Evolutionary conservation across 2,113 vertebrate genomes (phyloP).

Genomic region (Trichechus manatus): DNA sequence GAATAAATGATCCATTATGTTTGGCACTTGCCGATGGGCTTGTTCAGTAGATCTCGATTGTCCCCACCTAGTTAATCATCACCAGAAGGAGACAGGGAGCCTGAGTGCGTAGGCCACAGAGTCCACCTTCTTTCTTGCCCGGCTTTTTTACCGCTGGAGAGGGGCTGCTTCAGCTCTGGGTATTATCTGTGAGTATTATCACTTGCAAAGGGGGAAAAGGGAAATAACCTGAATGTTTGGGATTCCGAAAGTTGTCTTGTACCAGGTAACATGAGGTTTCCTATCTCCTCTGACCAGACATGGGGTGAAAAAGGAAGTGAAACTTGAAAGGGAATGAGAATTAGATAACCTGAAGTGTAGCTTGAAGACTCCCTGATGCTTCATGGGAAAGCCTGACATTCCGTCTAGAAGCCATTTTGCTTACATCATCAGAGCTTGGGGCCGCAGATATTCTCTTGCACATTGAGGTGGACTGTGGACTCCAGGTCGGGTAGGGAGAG

Average conservation of each 20-base stretch:
- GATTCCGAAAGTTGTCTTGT: slow-evolving; percentile 69
- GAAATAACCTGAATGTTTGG: slow-evolving; percentile 59
- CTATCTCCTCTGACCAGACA: slow-evolving; percentile 24
- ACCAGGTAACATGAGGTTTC: slow-evolving; percentile 22
- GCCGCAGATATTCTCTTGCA: neutral
- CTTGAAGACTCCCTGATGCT: neutral
- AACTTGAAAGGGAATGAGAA: neutral
- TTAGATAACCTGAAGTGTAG: neutral
- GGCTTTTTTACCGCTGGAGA: neutral
- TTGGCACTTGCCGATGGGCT: too few relatives aligned
- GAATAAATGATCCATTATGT: neutral
- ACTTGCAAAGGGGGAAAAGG: neutral
- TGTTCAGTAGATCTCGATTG: accelerated
- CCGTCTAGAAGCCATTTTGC: neutral
- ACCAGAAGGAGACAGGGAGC: neutral
- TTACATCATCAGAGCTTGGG: neutral
- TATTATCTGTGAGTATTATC: neutral
- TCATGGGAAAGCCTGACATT: neutral
- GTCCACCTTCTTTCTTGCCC: neutral
- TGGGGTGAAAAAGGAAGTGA: neutral
- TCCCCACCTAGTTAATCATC: neutral
- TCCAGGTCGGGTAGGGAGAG: neutral
- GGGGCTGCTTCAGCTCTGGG: neutral
- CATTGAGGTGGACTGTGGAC: accelerated
- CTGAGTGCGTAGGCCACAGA: neutral